Evolutionary conservation across 1,140 invertebrate genomes (phyloP).

Genomic region (Brachystomella parvula): DNA sequence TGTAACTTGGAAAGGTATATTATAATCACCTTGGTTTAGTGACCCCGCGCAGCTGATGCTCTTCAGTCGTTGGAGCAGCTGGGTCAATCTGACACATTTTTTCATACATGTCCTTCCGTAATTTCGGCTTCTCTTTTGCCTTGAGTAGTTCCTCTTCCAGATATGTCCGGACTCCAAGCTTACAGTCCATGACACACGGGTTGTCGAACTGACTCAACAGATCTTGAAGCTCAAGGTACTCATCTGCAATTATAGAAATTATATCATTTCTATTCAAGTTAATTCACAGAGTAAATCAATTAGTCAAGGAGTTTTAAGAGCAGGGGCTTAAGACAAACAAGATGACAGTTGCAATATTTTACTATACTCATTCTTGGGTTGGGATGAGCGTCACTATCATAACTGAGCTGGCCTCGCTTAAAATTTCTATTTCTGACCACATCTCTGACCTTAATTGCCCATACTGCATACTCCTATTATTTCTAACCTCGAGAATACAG

Average conservation of each 20-base stretch:
- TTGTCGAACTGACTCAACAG: conserved; percentile 76
- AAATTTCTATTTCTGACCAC: too few species aligned
- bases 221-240: conserved; percentile 84
- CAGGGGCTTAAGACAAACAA: too few species aligned
- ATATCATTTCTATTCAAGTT: too few species aligned
- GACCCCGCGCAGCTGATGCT: conserved; percentile 76
- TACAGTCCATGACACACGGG: conserved; percentile 94
- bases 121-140: conserved; percentile 86
- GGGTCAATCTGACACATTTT: conserved; percentile 96
- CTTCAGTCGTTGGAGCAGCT: conserved; percentile 79
- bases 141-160: conserved; percentile 88
- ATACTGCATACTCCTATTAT: neutral
- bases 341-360: too few species aligned
- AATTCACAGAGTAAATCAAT: too few species aligned
- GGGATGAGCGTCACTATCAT: too few species aligned
- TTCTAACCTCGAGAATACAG: neutral
- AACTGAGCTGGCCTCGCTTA: too few species aligned
- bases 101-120: conserved; percentile 94
- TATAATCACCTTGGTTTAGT: conserved; percentile 68
- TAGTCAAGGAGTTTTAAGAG: too few species aligned
- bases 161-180: conserved; percentile 89
- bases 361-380: too few species aligned
- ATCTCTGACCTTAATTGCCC: neutral
- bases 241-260: conserved; percentile 39
- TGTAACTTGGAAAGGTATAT: conserved; percentile 24